Conservation (phyloP, 2,888 invertebrate species). For the Drosophila helvetica region DNA sequence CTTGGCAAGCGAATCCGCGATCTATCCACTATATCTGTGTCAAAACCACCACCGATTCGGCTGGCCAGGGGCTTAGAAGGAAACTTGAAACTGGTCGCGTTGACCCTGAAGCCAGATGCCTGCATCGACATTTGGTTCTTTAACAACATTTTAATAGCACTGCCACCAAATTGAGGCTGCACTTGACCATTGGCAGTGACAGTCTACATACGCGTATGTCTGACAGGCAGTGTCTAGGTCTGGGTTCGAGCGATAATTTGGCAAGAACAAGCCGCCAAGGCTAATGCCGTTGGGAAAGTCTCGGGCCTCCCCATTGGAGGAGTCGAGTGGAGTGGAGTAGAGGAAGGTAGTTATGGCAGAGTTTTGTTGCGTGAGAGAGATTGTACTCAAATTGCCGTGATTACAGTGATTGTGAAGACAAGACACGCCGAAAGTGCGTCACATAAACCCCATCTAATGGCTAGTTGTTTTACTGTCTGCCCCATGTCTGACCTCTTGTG, state of each 20-base stretch:
- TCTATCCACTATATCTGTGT: constrained; percentile 62
- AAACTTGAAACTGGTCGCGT: constrained; percentile 68
- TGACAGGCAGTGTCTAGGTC: not conserved
- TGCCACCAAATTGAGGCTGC: constrained; percentile 49
- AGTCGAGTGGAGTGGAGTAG: not conserved
- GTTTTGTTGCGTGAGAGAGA: constrained; percentile 57
- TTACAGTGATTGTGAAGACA: constrained; percentile 46
- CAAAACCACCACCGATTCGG: constrained; percentile 48
- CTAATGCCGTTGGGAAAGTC: not conserved
- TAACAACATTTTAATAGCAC: constrained; percentile 58
- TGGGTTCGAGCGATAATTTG: constrained; percentile 6
- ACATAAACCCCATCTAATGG: constrained; percentile 53
- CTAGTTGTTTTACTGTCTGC: constrained; percentile 57
- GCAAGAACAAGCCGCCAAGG: not conserved
- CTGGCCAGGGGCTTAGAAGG: constrained; percentile 61
- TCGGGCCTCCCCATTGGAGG: constrained; percentile 8
- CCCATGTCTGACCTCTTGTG: constrained; percentile 53
- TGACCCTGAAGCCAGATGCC: constrained; percentile 40
- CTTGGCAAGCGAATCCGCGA: constrained; percentile 52
- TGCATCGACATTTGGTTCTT: constrained; percentile 63
- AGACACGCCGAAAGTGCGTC: constrained; percentile 56
- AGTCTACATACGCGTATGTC: constrained; percentile 1
- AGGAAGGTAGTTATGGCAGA: not conserved
- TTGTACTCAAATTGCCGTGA: constrained; percentile 65
- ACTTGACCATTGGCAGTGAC: constrained; percentile 71